Evolutionary conservation across 2,888 invertebrate species (phyloP), one percentile per base, ranked within the genome.

Genomic region (Gerris lacustris): DNA sequence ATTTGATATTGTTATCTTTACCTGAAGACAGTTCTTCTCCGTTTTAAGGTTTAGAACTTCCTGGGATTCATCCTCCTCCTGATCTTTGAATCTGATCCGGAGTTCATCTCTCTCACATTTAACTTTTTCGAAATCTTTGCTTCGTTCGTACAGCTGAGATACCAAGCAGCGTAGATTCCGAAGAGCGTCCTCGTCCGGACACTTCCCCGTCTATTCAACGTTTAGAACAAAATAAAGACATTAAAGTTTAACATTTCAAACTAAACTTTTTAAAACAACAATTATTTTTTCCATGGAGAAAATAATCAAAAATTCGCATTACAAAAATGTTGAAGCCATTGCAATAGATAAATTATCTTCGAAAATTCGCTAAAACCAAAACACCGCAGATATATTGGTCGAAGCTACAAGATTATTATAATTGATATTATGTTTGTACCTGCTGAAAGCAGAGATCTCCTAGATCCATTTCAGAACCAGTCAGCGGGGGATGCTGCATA

Each of bases 101-200:
- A 74, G 68, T 43, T 71, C 67, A 17, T 72, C 71, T 43, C 73
- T 72, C 45, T 74, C 74, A 15, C 72, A 70, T 6, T 70, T 69
- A 18, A 74, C 71, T 55, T 71, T 70, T 2, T 67, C 69, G 31
- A 73, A 73, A 45, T 73, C 69, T 6, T 66, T 47, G 64, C 70
- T 71, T 67, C 72, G 73, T 18, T 70, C 70, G 6, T 69, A 67
- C 45, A 74, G 72, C 55, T 74, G 72, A 15, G n/a, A 47, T 4
- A 73, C 72, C 45, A 74, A 45, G 55, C 63, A 68, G 17, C 73
- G 18, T 47, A 74, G 67, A 63, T 74, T 73, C 6, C 70, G 63
- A 4, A 74, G 67, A 5, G 71, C 71, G 18, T 71, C 70, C 44
- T 71, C 63, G 31, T 73, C 73, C n/a, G 11, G 67, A 7, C 11